Percentiles rank a stretch among this genome's conserved stretches.
phyloP scores from a whole-genome alignment of 2,113 vertebrate species.

The Tragelaphus scriptus region DNA sequence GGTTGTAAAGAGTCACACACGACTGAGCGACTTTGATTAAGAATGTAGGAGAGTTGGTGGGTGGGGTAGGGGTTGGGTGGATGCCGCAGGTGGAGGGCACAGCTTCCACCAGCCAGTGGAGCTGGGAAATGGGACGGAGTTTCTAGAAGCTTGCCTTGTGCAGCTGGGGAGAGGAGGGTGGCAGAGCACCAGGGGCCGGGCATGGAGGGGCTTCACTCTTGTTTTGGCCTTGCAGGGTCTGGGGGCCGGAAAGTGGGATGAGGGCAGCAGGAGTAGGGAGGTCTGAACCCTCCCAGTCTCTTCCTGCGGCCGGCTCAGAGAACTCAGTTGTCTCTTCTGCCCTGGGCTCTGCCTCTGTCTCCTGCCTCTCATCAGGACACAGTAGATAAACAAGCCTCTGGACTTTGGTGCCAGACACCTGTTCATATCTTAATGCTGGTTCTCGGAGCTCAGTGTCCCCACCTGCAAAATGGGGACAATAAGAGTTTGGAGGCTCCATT shows the following conservation, averaged over 20 bases:
- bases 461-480: neutral
- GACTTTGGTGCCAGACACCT: neutral
- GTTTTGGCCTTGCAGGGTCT: neutral
- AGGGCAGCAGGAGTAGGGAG: neutral
- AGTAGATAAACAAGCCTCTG: neutral
- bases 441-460: neutral
- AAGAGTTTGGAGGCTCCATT: neutral
- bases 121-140: neutral
- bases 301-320: neutral
- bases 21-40: neutral
- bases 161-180: neutral
- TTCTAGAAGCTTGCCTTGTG: neutral
- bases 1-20: neutral
- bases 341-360: too few relatives aligned
- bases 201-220: neutral
- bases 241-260: neutral
- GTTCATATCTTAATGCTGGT: neutral
- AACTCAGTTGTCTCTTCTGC: neutral
- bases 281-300: neutral
- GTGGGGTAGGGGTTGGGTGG: neutral
- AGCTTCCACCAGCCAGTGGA: accelerated
- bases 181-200: neutral
- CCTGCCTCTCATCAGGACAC: accelerated
- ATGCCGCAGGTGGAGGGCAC: neutral
- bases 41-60: neutral